A percentile compares a stretch with the other conserved stretches of the same genome.
These are phyloP conservation scores for Diadophis punctatus DNA, from an alignment of 2,113 vertebrate species.

Conservation along the genomic window DNA sequence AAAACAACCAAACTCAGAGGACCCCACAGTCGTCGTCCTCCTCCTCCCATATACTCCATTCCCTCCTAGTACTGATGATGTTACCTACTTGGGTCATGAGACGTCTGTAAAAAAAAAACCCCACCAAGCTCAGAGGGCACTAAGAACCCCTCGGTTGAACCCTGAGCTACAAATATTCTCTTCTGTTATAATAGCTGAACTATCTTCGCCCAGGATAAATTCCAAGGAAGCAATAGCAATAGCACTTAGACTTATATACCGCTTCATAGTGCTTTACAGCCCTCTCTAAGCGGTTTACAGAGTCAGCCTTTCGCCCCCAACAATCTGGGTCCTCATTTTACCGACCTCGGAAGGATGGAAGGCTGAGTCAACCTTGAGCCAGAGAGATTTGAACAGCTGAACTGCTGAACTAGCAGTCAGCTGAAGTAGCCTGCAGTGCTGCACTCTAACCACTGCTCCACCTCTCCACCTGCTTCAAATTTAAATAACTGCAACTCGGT, in stretches of 20 bases:
- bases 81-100: not conserved
- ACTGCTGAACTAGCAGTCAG: too few relatives aligned
- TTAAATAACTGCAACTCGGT: not conserved
- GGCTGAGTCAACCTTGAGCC: too few relatives aligned
- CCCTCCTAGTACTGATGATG: not conserved
- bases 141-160: not conserved
- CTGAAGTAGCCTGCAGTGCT: too few relatives aligned
- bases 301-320: too few relatives aligned
- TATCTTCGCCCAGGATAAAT: not conserved
- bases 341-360: too few relatives aligned
- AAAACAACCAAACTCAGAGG: not conserved
- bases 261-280: too few relatives aligned
- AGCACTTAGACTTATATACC: too few relatives aligned
- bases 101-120: not conserved
- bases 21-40: not conserved
- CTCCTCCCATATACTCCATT: not conserved
- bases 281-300: too few relatives aligned
- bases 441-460: too few relatives aligned
- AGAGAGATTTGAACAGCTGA: too few relatives aligned
- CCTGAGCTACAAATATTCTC: not conserved
- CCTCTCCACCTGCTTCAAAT: too few relatives aligned
- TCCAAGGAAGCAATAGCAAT: not conserved
- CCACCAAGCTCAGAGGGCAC: not conserved
- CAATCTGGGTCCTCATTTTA: too few relatives aligned
- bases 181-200: not conserved